A percentile compares a stretch with the other conserved stretches of the same genome.
Evolutionary conservation across 2,113 vertebrate species (phyloP).

Genomic region (Prinia subflava): DNA sequence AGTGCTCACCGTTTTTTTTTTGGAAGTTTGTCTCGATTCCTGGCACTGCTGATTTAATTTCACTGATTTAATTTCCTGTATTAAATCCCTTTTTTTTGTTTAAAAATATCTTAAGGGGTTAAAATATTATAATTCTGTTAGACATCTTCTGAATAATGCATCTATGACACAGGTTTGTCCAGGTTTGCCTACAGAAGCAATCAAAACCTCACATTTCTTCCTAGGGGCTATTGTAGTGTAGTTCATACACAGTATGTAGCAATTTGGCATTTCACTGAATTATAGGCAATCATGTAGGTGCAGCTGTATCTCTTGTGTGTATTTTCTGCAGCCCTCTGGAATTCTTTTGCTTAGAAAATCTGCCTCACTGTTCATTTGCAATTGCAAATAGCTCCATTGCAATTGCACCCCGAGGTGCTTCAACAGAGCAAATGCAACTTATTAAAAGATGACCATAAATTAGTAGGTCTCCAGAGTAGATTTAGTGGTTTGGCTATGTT

Average conservation of each 20-base stretch:
- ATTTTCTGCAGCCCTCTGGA: not conserved
- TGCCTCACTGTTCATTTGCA: not conserved
- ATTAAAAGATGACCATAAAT: slow-evolving; percentile 39
- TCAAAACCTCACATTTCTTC: not conserved
- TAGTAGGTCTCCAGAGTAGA: not conserved
- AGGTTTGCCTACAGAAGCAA: not conserved
- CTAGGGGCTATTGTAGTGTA: not conserved
- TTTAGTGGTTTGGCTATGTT: not conserved
- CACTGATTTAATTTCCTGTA: not conserved
- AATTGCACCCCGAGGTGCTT: slow-evolving; percentile 25
- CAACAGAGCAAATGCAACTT: not conserved
- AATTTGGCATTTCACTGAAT: not conserved
- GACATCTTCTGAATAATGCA: not conserved
- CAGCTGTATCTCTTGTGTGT: not conserved
- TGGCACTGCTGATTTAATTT: not conserved
- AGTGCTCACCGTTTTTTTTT: not conserved
- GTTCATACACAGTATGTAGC: not conserved
- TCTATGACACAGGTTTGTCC: not conserved
- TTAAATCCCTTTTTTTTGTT: not conserved
- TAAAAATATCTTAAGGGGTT: not conserved
- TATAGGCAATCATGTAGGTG: not conserved
- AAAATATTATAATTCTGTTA: not conserved
- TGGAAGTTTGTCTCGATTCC: not conserved
- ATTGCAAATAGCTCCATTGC: not conserved
- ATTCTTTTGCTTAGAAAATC: not conserved